Base-by-base conservation (phyloP, 1,140 invertebrate species). In the Papilio glaucus region DNA sequence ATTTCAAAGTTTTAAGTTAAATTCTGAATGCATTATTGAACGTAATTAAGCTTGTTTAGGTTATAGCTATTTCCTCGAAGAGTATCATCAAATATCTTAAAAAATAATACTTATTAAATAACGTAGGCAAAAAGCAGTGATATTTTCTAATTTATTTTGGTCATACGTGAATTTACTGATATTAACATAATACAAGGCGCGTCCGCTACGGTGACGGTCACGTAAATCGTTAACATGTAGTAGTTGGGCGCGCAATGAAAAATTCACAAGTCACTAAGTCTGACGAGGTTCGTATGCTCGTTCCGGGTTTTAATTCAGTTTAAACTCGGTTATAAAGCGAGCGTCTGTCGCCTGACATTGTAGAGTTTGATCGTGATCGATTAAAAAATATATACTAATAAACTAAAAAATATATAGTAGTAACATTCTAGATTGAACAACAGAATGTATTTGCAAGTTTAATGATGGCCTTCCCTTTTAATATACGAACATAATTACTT, bases 221-320 rank as follows among this genome's bases (percentile, higher is more conserved):
- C 65, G 65, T 68, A 68, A 68, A 68, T 68, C 65, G 65, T 68
- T 68, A 68, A 68, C 65, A 49, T 49, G 65, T 42, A 42, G 65
- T 68, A 68, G 65, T 68, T 49, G 65, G 65, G 65, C 65, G 65
- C 18, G 65, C 65, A 68, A 68, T 68, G 65, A 49, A 68, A 68
- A 68, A 68, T 68, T 42, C 65, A 68, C 62, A 68, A 33, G 39
- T 29, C 65, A 24, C 41, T 68, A 68, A 68, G 21, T 41, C 41
- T 21, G 37, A 12, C 61, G 62, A 29, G 13, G 39, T n/a, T 29
- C 65, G 65, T 68, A 45, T 33, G 39, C 65, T 33, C 24, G 65
- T 68, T 49, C 24, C 65, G 5, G 41, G 41, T 49, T 68, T 68
- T 68, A 68, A 68, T 68, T 45, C 65, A 49, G 39, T 68, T 65